Percentiles rank a stretch among this genome's conserved stretches.
Conservation (phyloP, 2,113 vertebrate genomes). For the Dasyornis broadbenti region DNA sequence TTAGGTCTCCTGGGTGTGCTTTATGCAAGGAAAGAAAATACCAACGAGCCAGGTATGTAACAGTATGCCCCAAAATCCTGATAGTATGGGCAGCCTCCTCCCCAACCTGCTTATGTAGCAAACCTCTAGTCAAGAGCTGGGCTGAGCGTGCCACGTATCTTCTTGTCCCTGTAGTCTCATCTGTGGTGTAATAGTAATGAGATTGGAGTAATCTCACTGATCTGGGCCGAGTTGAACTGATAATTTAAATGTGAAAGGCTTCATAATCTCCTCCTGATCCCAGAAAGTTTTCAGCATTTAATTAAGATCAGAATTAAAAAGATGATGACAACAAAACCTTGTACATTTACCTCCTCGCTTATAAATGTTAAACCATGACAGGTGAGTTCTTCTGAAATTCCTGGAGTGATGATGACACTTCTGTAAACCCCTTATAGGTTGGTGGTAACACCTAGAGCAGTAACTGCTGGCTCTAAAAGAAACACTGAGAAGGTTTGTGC, state of each 20-base stretch:
- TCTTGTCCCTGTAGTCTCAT: not conserved
- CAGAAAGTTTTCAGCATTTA: slow-evolving; percentile 40
- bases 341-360: not conserved
- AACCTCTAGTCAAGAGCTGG: not conserved
- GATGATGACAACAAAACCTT: not conserved
- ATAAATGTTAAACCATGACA: slow-evolving; percentile 24
- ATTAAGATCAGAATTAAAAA: slow-evolving; percentile 37
- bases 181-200: slow-evolving; percentile 25
- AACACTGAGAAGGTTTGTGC: not conserved
- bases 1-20: not conserved
- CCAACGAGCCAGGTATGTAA: not conserved
- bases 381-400: not conserved
- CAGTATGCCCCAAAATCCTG: not conserved
- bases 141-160: not conserved
- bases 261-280: slow-evolving; percentile 29
- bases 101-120: not conserved
- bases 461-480: not conserved
- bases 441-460: not conserved
- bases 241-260: slow-evolving; percentile 46
- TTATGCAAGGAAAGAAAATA: not conserved
- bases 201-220: slow-evolving; percentile 6
- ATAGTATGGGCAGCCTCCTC: not conserved
- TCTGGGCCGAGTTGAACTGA: not conserved
- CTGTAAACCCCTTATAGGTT: not conserved
- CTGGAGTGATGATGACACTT: not conserved